Evolutionary conservation across 2,888 invertebrate genomes (phyloP).

Genomic region (Monoplex corrugatus): DNA sequence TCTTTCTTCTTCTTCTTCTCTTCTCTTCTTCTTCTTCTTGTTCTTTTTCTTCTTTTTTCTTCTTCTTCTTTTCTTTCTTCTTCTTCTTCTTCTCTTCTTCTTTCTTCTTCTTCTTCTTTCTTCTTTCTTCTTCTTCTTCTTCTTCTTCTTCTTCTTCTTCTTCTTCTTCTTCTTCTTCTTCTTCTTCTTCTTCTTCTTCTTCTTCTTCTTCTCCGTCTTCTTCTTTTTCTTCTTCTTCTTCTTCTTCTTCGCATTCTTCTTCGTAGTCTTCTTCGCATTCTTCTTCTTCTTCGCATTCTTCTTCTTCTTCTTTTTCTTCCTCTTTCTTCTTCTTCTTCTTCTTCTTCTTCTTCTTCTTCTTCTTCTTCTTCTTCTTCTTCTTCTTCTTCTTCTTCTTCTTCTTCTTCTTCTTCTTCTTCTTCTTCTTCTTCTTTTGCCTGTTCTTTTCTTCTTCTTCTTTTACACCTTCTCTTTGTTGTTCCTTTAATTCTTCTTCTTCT

Average conservation of each 20-base stretch:
- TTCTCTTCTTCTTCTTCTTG: background rate
- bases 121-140: background rate
- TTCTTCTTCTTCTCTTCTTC: background rate
- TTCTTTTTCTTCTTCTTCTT: background rate
- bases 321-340: background rate
- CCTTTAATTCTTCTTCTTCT: background rate
- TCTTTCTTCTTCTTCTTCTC: background rate
- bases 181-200: too few species aligned
- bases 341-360: background rate
- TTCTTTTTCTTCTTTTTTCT: background rate
- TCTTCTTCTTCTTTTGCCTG: background rate
- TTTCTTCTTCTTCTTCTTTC: background rate
- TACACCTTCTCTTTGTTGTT: background rate
- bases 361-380: background rate
- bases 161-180: background rate
- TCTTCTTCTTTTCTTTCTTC: background rate
- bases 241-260: background rate
- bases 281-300: background rate
- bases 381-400: background rate
- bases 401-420: background rate
- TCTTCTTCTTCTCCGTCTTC: too few species aligned
- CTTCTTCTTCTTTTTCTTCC: background rate
- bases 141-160: background rate
- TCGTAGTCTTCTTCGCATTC: background rate
- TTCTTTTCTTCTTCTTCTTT: background rate